Conservation (phyloP, 2,113 vertebrate species). For the Leptocoma aspasia region DNA sequence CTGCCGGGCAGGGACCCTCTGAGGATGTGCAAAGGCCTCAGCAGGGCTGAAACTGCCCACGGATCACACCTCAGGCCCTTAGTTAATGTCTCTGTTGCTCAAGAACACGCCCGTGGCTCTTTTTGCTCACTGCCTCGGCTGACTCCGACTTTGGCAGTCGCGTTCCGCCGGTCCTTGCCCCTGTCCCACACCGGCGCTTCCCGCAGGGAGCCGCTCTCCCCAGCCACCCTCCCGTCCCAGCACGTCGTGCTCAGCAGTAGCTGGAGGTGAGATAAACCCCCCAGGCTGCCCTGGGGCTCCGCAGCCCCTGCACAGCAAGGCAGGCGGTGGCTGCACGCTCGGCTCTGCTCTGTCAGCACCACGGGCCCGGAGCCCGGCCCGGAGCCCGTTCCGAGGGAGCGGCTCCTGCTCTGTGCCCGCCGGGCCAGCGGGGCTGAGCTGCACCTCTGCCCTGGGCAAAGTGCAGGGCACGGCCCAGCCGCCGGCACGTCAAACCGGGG, state of each 20-base stretch:
- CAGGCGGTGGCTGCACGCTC: neutral
- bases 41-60: neutral
- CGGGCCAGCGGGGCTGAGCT: neutral
- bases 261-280: neutral
- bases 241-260: rapidly evolving
- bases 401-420: neutral
- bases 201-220: neutral
- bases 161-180: neutral
- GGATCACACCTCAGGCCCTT: rapidly evolving
- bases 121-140: neutral
- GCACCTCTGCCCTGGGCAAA: neutral
- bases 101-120: neutral
- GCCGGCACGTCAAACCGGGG: rapidly evolving
- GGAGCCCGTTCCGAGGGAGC: rapidly evolving
- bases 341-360: neutral
- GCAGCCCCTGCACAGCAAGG: rapidly evolving
- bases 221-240: neutral
- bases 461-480: neutral
- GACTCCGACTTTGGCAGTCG: neutral
- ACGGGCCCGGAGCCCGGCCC: neutral
- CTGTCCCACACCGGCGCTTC: rapidly evolving
- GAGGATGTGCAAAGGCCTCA: neutral
- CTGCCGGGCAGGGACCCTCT: neutral
- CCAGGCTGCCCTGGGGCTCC: rapidly evolving
- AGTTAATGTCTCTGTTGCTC: neutral